phyloP scores from a whole-genome alignment of 2,888 invertebrate species.

The Copidosoma aretas region DNA sequence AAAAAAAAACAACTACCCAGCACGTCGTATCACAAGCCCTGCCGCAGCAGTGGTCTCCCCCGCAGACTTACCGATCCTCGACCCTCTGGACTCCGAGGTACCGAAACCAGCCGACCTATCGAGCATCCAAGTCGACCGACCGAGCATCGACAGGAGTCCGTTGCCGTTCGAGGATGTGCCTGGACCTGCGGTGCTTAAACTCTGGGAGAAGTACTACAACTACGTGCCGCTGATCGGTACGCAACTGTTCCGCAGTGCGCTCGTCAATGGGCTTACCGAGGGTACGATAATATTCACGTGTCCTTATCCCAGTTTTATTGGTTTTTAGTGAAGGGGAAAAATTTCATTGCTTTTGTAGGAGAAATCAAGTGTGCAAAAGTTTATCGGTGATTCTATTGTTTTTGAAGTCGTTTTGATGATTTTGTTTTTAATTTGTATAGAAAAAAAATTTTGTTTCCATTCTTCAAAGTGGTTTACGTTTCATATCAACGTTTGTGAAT shows the following conservation, averaged over 20 bases:
- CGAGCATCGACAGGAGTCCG: constrained; percentile 38
- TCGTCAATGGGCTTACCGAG: constrained; percentile 56
- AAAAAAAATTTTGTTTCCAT: no score
- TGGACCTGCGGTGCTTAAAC: constrained; percentile 68
- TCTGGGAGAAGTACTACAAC: constrained; percentile 68
- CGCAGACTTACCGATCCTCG: constrained; percentile 1
- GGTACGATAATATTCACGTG: constrained; percentile 58
- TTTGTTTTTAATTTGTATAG: no score
- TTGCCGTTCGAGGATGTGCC: constrained; percentile 71
- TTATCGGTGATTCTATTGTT: no score
- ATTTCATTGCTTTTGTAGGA: no score
- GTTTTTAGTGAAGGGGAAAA: no score
- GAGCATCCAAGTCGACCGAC: not conserved
- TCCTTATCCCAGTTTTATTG: no score
- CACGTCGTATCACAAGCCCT: no score
- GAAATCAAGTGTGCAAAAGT: no score
- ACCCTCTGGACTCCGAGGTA: not conserved
- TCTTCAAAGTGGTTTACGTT: no score
- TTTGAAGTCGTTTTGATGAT: no score
- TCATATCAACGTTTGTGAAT: no score
- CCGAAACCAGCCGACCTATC: not conserved
- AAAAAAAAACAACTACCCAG: no score
- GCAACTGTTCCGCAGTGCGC: constrained; percentile 63
- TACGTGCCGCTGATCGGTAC: constrained; percentile 71
- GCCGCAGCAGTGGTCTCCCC: not conserved